Evolutionary conservation across 2,797 vertebrate genomes (phyloP).

Genomic region (Chiroxiphia lanceolata): DNA sequence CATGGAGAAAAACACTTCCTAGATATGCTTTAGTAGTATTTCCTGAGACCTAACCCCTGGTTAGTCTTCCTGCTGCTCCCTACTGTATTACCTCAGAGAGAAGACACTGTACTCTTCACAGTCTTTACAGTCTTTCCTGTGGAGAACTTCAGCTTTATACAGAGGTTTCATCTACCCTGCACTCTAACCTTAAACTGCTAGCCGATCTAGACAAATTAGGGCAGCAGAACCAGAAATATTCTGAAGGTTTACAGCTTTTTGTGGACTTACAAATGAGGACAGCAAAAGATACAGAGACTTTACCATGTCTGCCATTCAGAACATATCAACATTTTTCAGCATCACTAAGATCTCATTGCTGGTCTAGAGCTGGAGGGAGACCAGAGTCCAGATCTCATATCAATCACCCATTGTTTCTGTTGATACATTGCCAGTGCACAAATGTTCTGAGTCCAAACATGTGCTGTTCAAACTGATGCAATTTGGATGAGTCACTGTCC

Average conservation of each 20-base stretch:
- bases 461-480: not conserved
- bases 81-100: not conserved
- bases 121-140: not conserved
- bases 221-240: not conserved
- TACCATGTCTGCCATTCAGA: accelerated
- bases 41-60: not conserved
- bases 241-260: not conserved
- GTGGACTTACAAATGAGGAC: not conserved
- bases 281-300: not conserved
- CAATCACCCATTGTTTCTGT: not conserved
- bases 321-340: not conserved
- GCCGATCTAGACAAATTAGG: accelerated
- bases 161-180: not conserved
- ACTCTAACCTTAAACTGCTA: not conserved
- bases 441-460: not conserved
- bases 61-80: not conserved
- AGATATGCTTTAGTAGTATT: not conserved
- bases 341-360: not conserved
- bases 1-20: not conserved
- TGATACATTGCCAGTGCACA: not conserved
- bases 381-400: not conserved
- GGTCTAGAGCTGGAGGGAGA: not conserved
- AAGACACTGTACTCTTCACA: not conserved
- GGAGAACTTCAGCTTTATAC: not conserved
- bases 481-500: not conserved